phyloP scores from a whole-genome alignment of 53 echinoderm and acorn worm genomes.

The Apostichopus leukothele region DNA sequence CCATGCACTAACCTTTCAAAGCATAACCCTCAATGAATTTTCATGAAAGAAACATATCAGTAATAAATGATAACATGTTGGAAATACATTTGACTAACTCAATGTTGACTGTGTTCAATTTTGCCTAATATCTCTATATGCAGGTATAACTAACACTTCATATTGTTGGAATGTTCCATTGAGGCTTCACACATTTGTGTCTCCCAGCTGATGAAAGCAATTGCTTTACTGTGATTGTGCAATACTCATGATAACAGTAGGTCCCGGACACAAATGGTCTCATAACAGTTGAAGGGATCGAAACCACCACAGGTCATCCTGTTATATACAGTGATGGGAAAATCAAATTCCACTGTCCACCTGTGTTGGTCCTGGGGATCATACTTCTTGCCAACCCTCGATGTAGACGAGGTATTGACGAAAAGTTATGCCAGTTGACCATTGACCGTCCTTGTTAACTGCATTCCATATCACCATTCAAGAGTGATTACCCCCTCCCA shows the following conservation, averaged over 20 bases:
- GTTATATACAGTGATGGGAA: constrained; percentile 12
- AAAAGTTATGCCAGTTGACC: too few relatives aligned
- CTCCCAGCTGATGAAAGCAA: constrained; percentile 23
- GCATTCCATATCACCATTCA: too few relatives aligned
- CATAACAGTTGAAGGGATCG: constrained; percentile 23
- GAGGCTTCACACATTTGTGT: background rate
- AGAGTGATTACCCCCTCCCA: too few relatives aligned
- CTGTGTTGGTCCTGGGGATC: constrained; percentile 21
- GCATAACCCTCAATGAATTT: too few relatives aligned
- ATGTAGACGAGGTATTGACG: too few relatives aligned
- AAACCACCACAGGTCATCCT: constrained; percentile 18
- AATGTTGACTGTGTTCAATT: background rate
- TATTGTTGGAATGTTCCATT: too few relatives aligned
- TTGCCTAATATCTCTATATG: background rate
- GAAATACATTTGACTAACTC: background rate
- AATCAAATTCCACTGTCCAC: background rate
- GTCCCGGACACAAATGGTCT: constrained; percentile 32
- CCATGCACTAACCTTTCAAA: too few relatives aligned
- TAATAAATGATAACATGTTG: too few relatives aligned
- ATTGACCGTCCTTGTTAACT: too few relatives aligned
- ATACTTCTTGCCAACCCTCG: too few relatives aligned
- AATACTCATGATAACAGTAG: constrained; percentile 14
- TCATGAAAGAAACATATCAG: too few relatives aligned
- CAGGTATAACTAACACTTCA: too few relatives aligned
- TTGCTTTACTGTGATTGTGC: constrained; percentile 28